These are phyloP conservation scores for Cerceris ruficornis DNA, from an alignment of 2,888 invertebrate species.

Conservation along the genomic window DNA sequence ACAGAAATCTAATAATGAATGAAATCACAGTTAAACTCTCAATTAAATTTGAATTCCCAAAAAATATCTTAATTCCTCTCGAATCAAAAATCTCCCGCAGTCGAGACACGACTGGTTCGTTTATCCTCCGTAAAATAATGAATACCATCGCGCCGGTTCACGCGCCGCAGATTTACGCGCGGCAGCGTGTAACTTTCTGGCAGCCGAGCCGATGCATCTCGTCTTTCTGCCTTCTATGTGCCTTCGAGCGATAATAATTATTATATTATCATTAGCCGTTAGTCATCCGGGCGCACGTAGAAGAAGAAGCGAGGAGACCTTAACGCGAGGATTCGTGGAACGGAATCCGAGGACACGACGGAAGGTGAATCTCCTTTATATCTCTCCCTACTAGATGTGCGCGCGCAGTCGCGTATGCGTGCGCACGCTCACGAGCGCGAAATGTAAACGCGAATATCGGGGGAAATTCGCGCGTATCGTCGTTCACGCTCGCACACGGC, in stretches of 20 bases:
- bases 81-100: constrained; percentile 27
- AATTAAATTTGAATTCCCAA: too few species aligned
- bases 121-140: constrained; percentile 39
- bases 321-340: constrained; percentile 48
- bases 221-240: constrained; percentile 19
- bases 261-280: constrained; percentile 57
- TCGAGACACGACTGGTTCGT: background rate
- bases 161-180: constrained; percentile 38
- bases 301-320: constrained; percentile 1
- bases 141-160: constrained; percentile 31
- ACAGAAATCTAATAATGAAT: too few species aligned
- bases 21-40: too few species aligned
- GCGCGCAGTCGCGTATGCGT: constrained; percentile 4
- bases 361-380: constrained; percentile 40
- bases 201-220: constrained; percentile 24
- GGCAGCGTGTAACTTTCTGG: constrained; percentile 24
- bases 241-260: constrained; percentile 48
- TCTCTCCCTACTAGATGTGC: background rate
- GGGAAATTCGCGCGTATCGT: background rate
- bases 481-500: background rate
- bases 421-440: background rate
- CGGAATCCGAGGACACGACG: constrained; percentile 49
- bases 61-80: constrained; percentile 24
- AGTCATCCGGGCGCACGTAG: constrained; percentile 35
- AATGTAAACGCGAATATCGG: background rate